Evolutionary conservation across 2,113 vertebrate genomes (phyloP).

Genomic region (Cinclus mexicanus): DNA sequence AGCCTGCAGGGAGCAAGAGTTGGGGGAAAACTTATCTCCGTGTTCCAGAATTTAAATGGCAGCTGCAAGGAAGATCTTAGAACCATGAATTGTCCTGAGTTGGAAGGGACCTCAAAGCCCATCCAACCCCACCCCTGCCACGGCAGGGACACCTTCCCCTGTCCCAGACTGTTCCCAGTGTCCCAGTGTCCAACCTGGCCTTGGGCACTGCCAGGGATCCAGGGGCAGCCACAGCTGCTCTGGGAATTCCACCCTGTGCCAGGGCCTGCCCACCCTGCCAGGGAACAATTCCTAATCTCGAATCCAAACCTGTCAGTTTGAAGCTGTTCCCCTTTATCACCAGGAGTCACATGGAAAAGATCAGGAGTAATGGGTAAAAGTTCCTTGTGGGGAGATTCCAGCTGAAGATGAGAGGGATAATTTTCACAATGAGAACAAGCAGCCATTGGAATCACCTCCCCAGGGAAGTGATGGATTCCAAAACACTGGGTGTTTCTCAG

Average conservation of each 20-base stretch:
- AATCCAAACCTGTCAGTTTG: too few relatives aligned
- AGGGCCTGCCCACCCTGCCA: background rate
- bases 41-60: background rate
- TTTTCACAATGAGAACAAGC: background rate
- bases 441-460: background rate
- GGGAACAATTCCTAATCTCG: background rate
- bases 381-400: background rate
- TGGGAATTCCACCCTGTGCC: background rate
- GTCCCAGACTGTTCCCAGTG: background rate
- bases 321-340: background rate
- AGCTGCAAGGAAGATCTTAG: background rate
- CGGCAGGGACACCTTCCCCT: background rate
- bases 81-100: background rate
- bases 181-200: background rate
- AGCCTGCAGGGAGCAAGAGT: background rate
- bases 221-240: background rate
- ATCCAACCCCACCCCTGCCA: accelerated
- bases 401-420: accelerated
- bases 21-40: accelerated
- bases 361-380: background rate
- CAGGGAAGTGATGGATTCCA: background rate
- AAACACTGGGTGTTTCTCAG: accelerated
- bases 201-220: background rate
- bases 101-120: accelerated
- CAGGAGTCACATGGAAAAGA: background rate